These are phyloP conservation scores for Aphaenogaster rudis DNA, from an alignment of 1,140 invertebrate species.

Conservation along the genomic window DNA sequence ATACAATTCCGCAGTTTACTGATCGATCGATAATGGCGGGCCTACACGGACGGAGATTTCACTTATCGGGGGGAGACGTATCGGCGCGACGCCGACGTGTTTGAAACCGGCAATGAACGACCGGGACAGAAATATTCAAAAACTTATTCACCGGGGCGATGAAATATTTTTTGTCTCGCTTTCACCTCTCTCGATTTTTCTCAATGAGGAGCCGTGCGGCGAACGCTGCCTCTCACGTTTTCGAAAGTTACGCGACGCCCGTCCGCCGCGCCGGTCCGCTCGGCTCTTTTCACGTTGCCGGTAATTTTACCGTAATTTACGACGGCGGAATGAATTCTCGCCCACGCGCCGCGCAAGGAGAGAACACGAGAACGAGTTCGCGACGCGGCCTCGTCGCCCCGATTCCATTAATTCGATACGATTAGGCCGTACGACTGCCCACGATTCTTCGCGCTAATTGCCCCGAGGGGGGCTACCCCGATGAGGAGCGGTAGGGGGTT, in stretches of 20 bases:
- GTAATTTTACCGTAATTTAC: slow-evolving; percentile 76
- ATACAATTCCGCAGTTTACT: slow-evolving; percentile 8
- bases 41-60: slow-evolving; percentile 20
- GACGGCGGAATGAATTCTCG: slow-evolving; percentile 64
- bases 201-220: slow-evolving; percentile 59
- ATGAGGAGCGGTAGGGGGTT: slow-evolving; percentile 24
- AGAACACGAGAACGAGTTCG: slow-evolving; percentile 34
- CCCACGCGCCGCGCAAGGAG: slow-evolving; percentile 63
- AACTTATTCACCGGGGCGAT: slow-evolving; percentile 62
- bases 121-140: slow-evolving; percentile 37
- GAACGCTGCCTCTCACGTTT: slow-evolving; percentile 69
- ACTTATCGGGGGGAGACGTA: slow-evolving; percentile 41
- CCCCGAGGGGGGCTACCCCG: slow-evolving; percentile 24
- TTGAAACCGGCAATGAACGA: slow-evolving; percentile 43
- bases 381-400: slow-evolving; percentile 11
- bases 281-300: slow-evolving; percentile 64
- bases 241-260: slow-evolving; percentile 72
- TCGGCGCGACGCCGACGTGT: neutral
- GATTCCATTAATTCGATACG: slow-evolving; percentile 74
- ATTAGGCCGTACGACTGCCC: slow-evolving; percentile 68
- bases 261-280: slow-evolving; percentile 1
- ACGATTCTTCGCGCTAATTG: slow-evolving; percentile 76
- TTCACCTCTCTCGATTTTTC: slow-evolving; percentile 72
- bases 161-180: slow-evolving; percentile 73
- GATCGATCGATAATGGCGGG: slow-evolving; percentile 18